phyloP scores from a whole-genome alignment of 2,888 invertebrate genomes.

The Drosophila greeni region DNA sequence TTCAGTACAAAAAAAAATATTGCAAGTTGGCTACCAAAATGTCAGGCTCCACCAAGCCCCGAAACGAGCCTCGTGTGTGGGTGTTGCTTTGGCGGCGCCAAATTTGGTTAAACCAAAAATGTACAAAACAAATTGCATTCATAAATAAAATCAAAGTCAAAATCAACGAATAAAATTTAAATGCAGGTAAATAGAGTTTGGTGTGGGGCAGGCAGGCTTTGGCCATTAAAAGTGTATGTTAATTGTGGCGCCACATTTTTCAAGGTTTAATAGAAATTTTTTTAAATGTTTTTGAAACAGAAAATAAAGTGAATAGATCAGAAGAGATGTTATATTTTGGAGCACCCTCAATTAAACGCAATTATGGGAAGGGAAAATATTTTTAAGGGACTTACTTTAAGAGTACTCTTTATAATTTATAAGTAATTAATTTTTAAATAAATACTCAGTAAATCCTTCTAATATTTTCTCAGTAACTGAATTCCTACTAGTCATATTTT shows the following conservation, averaged over 20 bases:
- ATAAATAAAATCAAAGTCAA: conserved; percentile 53
- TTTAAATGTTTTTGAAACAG: neutral
- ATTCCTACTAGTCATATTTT: too few relatives aligned
- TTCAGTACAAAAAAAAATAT: neutral
- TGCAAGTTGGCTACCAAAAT: conserved; percentile 38
- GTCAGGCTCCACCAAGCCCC: conserved; percentile 47
- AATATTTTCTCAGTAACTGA: neutral
- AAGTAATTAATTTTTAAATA: neutral
- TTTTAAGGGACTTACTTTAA: too few relatives aligned
- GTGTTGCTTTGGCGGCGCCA: conserved; percentile 65
- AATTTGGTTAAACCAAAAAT: conserved; percentile 65
- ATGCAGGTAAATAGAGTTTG: conserved; percentile 30
- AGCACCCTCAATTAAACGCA: too few relatives aligned
- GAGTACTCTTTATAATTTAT: too few relatives aligned
- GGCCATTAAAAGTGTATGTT: neutral
- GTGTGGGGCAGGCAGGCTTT: neutral
- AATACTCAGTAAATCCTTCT: too few relatives aligned
- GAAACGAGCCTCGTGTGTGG: conserved; percentile 48
- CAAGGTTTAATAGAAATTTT: neutral
- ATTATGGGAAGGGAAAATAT: too few relatives aligned
- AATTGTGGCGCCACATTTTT: conserved; percentile 6
- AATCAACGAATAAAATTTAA: conserved; percentile 28
- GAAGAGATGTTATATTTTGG: too few relatives aligned
- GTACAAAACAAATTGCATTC: conserved; percentile 68
- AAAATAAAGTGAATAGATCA: neutral